Percentiles rank a stretch among this genome's conserved stretches.
Conservation (phyloP, 2,797 vertebrate species). For the Adelosebastes latens region DNA sequence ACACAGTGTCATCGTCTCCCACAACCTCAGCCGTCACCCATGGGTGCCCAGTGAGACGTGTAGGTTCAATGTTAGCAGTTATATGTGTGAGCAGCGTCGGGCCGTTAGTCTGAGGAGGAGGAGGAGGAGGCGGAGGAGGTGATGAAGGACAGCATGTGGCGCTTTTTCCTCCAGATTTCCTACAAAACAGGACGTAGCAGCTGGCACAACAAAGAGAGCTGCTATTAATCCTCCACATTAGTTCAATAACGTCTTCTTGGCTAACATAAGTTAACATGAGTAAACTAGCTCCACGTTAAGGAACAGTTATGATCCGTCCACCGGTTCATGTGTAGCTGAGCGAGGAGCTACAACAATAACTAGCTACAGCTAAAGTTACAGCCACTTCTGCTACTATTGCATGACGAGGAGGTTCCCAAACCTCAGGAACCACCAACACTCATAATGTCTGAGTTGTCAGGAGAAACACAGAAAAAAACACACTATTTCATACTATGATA, state of each 20-base stretch:
- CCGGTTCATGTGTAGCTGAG: too few relatives aligned
- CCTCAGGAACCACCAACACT: not conserved
- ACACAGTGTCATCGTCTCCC: not conserved
- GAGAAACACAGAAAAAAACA: not conserved
- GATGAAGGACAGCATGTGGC: constrained; percentile 45
- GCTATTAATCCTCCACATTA: not conserved
- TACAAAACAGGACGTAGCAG: constrained; percentile 27
- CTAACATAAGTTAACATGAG: too few relatives aligned
- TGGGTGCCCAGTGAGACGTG: not conserved
- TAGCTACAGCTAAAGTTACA: not conserved
- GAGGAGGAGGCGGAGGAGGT: not conserved
- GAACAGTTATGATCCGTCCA: too few relatives aligned
- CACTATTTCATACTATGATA: too few relatives aligned
- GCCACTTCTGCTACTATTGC: not conserved
- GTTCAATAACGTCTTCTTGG: too few relatives aligned
- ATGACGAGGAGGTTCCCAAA: not conserved
- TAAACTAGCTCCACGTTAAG: too few relatives aligned
- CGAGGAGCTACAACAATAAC: too few relatives aligned
- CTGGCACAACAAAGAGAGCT: not conserved
- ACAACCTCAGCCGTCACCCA: not conserved
- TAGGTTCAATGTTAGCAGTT: not conserved
- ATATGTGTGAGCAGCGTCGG: constrained; percentile 12
- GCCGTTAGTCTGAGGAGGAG: not conserved
- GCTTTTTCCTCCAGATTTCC: constrained; percentile 22
- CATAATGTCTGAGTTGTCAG: not conserved